Evolutionary conservation across 2,797 vertebrate species (phyloP).

Genomic region (Tadarida brasiliensis): DNA sequence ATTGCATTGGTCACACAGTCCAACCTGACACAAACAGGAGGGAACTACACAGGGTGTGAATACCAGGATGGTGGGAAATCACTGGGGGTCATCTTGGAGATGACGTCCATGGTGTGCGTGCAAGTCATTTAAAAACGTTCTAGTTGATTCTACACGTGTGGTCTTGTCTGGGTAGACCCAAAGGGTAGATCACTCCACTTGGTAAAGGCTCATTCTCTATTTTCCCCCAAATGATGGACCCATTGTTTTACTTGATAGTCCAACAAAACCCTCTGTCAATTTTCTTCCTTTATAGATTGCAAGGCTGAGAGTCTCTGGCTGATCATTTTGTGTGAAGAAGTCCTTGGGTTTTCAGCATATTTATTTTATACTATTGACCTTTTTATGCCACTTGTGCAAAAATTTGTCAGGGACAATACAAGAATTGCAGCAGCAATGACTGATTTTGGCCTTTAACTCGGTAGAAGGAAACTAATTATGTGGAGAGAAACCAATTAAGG

Average conservation of each 20-base stretch:
- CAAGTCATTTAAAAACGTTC: background rate
- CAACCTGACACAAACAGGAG: background rate
- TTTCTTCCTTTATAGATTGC: background rate
- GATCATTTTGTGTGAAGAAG: background rate
- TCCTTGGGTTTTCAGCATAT: background rate
- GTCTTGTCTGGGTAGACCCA: background rate
- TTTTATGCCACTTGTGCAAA: slow-evolving; percentile 55
- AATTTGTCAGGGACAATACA: slow-evolving; percentile 38
- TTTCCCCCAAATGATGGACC: background rate
- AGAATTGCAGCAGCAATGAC: slow-evolving; percentile 6
- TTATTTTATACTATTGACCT: slow-evolving; percentile 18
- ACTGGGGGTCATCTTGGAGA: background rate
- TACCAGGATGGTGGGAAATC: background rate
- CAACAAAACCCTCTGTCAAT: background rate
- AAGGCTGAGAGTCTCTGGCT: background rate
- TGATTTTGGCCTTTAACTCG: slow-evolving; percentile 59
- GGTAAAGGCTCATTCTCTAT: background rate
- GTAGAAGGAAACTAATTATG: slow-evolving; percentile 58
- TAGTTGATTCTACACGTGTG: background rate
- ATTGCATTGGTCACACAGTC: background rate
- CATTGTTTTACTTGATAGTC: background rate
- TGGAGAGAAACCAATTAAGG: slow-evolving; percentile 54
- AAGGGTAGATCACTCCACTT: background rate
- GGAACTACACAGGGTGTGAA: too few relatives aligned
- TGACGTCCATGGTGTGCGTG: too few relatives aligned